Evolutionary conservation across 2,113 vertebrate species (phyloP).

Genomic region (Halcyon malimbica): DNA sequence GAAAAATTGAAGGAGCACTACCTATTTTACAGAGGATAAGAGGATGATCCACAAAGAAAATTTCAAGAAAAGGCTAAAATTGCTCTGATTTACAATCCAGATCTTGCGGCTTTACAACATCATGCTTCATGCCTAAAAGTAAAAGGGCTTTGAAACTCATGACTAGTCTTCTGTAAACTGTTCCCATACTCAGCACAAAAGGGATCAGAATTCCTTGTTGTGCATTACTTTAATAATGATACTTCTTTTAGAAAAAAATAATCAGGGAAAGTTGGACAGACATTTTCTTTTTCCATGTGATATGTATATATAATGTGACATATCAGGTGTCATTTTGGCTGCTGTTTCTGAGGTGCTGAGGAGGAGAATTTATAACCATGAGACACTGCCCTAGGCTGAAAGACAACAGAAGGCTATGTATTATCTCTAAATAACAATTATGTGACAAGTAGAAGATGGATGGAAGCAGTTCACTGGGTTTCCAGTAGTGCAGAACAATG

Average conservation of each 20-base stretch:
- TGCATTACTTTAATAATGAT: not conserved
- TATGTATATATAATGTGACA: not conserved
- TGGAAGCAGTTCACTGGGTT: slow-evolving; percentile 8
- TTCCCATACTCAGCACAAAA: not conserved
- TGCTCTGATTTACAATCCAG: not conserved
- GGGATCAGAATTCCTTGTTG: not conserved
- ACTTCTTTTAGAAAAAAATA: not conserved
- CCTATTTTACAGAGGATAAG: not conserved
- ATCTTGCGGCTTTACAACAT: not conserved
- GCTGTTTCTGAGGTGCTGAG: not conserved
- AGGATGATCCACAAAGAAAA: not conserved
- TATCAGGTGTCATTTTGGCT: not conserved
- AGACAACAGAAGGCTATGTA: not conserved
- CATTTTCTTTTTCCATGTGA: not conserved
- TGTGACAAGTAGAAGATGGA: slow-evolving; percentile 2
- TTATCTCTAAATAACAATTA: slow-evolving; percentile 26
- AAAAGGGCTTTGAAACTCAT: not conserved
- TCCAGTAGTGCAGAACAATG: not conserved
- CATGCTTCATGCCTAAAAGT: not conserved
- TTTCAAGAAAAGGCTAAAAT: not conserved
- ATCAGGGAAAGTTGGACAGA: not conserved
- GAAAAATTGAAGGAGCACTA: not conserved
- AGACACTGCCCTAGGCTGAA: not conserved
- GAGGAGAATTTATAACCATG: not conserved
- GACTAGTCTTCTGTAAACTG: not conserved